Evolutionary conservation across 2,888 invertebrate species (phyloP), one percentile per base, ranked within the genome.

Genomic region (Ethmia dodecea): DNA sequence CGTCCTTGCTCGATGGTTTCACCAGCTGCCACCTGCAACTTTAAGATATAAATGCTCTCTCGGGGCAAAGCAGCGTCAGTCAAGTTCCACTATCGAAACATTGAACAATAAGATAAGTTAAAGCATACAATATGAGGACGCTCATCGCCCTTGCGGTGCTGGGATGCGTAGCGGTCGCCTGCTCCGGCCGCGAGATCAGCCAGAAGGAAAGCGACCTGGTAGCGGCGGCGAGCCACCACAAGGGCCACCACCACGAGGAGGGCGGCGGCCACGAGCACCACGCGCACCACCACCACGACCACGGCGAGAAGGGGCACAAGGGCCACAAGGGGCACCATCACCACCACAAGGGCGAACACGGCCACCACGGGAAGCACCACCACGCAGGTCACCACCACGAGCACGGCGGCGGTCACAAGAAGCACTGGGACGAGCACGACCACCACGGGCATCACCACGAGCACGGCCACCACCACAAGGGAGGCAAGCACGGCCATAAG

Each of bases 361-460:
- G 93, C 5, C 87, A 92, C 39, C 92, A 94, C 59, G 92, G 91
- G 33, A 92, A 93, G 56, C 92, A 94, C 51, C 92, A 93, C 57
- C 92, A 94, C 57, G 90, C 88, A 28, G 92, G 92, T 8, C 91
- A 93, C 59, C 92, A 93, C 66, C 89, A 89, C 38, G 93, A 94
- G 53, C 91, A 93, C 58, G 92, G 92, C 11, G 93, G 93, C 11
- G 92, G 93, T 53, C 92, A 94, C 73, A 94, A 94, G 65, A 91
- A 92, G 36, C 92, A 93, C 56, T 92, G 92, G 76, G 93, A 93
- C 51, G 92, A 92, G 60, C 89, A 90, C 42, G 91, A 91, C 28
- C 91, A 94, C 59, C 89, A 93, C 58, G 92, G 92, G 0, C 89
- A 92, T 35, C 94, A 94, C 55, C 92, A 94, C 57, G 93, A 93